phyloP scores from a whole-genome alignment of 2,797 vertebrate species.

The Gallinago stenura region DNA sequence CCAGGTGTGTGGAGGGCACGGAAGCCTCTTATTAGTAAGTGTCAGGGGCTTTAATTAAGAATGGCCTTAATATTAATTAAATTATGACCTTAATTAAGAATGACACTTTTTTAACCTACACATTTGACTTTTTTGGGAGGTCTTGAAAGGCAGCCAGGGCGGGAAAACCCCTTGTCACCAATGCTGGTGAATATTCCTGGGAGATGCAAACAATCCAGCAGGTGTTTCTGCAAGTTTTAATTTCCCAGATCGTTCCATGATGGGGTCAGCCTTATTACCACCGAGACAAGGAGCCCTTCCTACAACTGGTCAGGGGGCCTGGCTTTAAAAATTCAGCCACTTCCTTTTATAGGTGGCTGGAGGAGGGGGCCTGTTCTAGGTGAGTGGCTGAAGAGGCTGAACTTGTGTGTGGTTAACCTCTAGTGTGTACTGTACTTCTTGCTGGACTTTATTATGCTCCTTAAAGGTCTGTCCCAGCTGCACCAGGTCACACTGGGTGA shows the following conservation, averaged over 20 bases:
- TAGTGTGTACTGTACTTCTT: not conserved
- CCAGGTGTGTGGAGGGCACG: not conserved
- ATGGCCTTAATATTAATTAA: too few species aligned
- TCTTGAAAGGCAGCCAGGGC: not conserved
- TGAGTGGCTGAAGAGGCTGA: not conserved
- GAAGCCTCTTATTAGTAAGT: not conserved
- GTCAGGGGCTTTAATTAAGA: not conserved
- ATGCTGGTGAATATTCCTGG: not conserved
- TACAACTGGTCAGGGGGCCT: not conserved
- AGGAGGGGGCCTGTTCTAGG: fast-evolving
- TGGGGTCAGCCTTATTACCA: not conserved
- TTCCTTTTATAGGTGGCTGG: fast-evolving
- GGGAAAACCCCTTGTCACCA: not conserved
- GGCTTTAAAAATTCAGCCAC: not conserved
- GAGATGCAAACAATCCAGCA: not conserved
- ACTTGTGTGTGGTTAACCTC: not conserved
- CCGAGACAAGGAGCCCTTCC: not conserved
- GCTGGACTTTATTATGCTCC: not conserved
- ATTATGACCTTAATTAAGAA: not conserved
- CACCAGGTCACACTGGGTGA: not conserved
- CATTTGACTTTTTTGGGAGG: not conserved
- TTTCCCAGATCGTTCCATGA: not conserved
- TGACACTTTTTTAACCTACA: not conserved
- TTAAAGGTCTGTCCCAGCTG: not conserved
- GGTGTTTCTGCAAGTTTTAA: not conserved